A percentile compares a stretch with the other conserved stretches of the same genome.
Conservation (phyloP, 2,888 invertebrate genomes). For the Philereme transversata region DNA sequence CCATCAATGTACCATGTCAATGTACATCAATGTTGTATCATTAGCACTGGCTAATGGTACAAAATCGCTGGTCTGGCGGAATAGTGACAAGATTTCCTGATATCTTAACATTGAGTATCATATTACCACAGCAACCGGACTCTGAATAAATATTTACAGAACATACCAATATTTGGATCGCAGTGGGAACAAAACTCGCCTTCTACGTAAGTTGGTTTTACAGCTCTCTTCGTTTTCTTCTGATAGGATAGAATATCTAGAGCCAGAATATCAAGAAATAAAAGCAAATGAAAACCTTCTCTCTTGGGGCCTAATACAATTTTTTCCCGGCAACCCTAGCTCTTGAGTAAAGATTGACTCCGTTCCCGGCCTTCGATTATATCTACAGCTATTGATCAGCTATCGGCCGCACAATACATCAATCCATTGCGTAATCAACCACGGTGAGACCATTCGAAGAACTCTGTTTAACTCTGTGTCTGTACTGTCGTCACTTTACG, state of each 20-base stretch:
- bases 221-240: not conserved
- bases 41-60: too few species aligned
- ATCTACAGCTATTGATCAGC: slow-evolving; percentile 37
- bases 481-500: too few species aligned
- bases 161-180: too few species aligned
- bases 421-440: slow-evolving; percentile 35
- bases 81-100: too few species aligned
- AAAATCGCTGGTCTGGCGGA: too few species aligned
- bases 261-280: not conserved
- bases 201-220: too few species aligned
- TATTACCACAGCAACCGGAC: too few species aligned
- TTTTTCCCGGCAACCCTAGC: slow-evolving; percentile 22
- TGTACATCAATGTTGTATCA: too few species aligned
- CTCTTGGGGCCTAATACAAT: slow-evolving; percentile 4
- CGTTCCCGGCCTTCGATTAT: slow-evolving; percentile 31
- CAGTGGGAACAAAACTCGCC: too few species aligned
- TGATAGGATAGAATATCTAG: not conserved
- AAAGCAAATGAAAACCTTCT: slow-evolving; percentile 4
- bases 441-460: slow-evolving; percentile 15
- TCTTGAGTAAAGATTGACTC: slow-evolving; percentile 32
- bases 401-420: slow-evolving; percentile 33
- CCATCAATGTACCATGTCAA: too few species aligned
- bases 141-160: too few species aligned
- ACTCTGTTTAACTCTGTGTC: not conserved
- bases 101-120: too few species aligned